Evolutionary conservation across 2,113 vertebrate genomes (phyloP).

Genomic region (Lepidothrix coronata): DNA sequence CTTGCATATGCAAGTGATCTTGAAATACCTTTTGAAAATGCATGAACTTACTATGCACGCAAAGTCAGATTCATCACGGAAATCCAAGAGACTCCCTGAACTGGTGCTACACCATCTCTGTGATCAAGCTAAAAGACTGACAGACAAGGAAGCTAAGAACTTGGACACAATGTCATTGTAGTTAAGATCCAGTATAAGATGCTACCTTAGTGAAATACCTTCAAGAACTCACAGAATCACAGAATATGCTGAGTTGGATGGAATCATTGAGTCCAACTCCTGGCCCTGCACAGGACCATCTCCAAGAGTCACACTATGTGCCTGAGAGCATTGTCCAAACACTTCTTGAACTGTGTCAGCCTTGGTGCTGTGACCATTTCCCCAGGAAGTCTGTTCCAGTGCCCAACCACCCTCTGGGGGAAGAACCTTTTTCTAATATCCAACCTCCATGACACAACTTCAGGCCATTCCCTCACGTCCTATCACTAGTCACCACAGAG

Average conservation of each 20-base stretch:
- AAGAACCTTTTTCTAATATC: background rate
- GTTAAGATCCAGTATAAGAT: background rate
- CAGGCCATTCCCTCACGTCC: background rate
- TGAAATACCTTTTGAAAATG: background rate
- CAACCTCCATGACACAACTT: background rate
- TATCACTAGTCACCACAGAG: background rate
- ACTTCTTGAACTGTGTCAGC: background rate
- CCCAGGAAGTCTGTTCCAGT: background rate
- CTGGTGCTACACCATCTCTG: background rate
- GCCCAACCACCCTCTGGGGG: background rate
- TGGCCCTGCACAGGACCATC: background rate
- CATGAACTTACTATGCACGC: background rate
- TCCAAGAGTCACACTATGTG: background rate
- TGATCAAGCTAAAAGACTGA: background rate
- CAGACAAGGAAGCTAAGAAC: background rate
- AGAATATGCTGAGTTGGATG: background rate
- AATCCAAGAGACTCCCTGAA: background rate
- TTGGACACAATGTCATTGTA: background rate
- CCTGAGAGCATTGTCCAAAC: background rate
- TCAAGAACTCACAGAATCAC: background rate
- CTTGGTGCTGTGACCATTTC: background rate
- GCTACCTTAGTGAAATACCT: background rate
- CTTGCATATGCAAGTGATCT: background rate
- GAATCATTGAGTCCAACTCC: background rate
- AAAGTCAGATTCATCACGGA: background rate